Base-by-base conservation (phyloP, 1,140 invertebrate genomes). In the Drosophila ironensis region DNA sequence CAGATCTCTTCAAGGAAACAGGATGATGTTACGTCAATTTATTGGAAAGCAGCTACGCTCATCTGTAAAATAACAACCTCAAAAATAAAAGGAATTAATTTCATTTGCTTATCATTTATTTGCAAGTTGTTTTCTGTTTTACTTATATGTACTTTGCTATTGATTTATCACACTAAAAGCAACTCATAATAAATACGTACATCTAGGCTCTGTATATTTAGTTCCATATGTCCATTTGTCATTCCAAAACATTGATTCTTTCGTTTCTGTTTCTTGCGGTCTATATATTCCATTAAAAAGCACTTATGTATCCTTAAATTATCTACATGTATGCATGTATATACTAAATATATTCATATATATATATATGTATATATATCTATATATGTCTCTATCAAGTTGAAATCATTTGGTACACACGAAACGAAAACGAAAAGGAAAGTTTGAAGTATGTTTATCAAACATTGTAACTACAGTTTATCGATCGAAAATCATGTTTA, bases 211-310 rank as follows among this genome's bases (percentile, higher is more conserved):
- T 73, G 68, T 51, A 72, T 64, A 16, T 41, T 37, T 61, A 45
- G 16, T 53, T 51, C n/a, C 51, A 35, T 47, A 61, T 54, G 37
- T 48, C 5, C 42, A 38, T 72, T 48, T 17, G 11, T 70, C 24
- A 44, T 44, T 54, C 59, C 47, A 74, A 66, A 52, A 72, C 56
- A 52, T 33, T 78, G 37, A 35, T 57, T 56, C 52, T 80, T 57
- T 72, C 54, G 14, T 75, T 45, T 28, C 25, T 59, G 72, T 20
- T 22, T 27, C 41, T 63, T 70, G 80, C 73, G 47, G 74, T 78
- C 80, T 84, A 78, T 82, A 84, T 84, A 86, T 84, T 78, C 50
- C 73, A 57, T 73, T 84, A 82, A 82, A 82, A 82, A 82, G 78
- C 78, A 82, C 78, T 82, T 82, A 82, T 84, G 78, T 84, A 82